Evolutionary conservation across 2,888 invertebrate genomes (phyloP).

Genomic region (Caenorhabditis plicata): DNA sequence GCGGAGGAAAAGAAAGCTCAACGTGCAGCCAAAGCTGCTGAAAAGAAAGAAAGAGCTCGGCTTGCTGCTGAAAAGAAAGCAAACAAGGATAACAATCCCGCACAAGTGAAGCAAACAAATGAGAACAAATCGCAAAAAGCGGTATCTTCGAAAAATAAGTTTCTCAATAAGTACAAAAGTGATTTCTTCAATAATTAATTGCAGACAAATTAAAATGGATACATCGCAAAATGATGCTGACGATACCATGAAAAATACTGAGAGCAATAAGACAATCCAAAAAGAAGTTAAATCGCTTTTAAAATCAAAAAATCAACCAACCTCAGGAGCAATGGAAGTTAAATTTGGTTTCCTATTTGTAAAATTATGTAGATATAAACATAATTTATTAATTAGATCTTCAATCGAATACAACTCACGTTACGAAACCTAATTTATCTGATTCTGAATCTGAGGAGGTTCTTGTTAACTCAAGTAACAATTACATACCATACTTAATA

Average conservation of each 20-base stretch:
- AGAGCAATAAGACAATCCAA: background rate
- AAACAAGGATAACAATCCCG: constrained; percentile 7
- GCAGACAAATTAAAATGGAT: background rate
- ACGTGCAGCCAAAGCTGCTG: constrained; percentile 44
- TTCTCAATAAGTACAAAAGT: background rate
- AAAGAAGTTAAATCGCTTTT: constrained; percentile 7
- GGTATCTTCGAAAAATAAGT: background rate
- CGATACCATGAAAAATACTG: background rate
- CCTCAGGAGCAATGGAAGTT: constrained; percentile 4
- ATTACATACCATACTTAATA: background rate
- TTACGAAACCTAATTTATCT: background rate
- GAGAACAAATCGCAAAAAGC: background rate
- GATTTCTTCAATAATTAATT: background rate
- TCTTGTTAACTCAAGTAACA: background rate
- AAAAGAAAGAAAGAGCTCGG: constrained; percentile 40
- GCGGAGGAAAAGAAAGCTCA: constrained; percentile 39
- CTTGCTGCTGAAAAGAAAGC: background rate
- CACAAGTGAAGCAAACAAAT: constrained; percentile 8
- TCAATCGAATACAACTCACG: constrained; percentile 12
- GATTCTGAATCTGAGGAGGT: constrained; percentile 28
- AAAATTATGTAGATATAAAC: too few species aligned
- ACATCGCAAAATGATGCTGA: background rate
- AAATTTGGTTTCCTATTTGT: constrained; percentile 10
- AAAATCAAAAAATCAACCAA: constrained; percentile 1
- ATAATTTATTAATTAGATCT: constrained; percentile 17